These are phyloP conservation scores for Eumaeus atala DNA, from an alignment of 1,140 invertebrate genomes.

Conservation along the genomic window DNA sequence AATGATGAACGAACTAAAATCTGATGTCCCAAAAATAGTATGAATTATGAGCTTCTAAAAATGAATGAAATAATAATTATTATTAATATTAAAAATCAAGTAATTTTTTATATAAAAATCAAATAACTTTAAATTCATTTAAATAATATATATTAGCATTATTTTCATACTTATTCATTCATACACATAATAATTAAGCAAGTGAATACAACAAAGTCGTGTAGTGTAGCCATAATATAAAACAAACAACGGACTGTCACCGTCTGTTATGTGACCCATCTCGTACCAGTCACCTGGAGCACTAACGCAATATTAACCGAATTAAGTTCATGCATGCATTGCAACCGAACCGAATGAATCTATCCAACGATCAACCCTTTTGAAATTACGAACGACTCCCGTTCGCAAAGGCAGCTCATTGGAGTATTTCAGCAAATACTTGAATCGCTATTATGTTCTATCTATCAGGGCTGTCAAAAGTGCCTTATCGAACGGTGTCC, in stretches of 20 bases:
- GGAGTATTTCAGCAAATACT: constrained; percentile 1
- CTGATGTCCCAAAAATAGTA: no score
- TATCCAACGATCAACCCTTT: constrained; percentile 74
- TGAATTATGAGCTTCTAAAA: no score
- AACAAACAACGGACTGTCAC: neutral
- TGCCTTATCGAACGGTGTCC: constrained; percentile 41
- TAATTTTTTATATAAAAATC: no score
- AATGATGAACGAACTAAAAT: no score
- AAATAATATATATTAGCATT: no score
- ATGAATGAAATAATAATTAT: no score
- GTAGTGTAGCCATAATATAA: neutral
- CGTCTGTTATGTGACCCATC: neutral
- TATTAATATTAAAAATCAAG: no score
- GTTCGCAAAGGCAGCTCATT: constrained; percentile 44
- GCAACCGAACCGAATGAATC: constrained; percentile 49
- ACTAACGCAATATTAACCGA: constrained; percentile 15
- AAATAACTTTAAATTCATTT: no score
- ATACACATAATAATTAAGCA: no score
- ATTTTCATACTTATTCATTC: no score
- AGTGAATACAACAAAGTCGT: neutral
- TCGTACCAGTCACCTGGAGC: constrained; percentile 5
- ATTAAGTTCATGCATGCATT: constrained; percentile 35
- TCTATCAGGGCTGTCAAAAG: constrained; percentile 8
- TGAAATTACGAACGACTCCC: constrained; percentile 66
- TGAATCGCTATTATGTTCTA: neutral